Evolutionary conservation across 1,140 invertebrate species (phyloP).

Genomic region (Laupala kohalensis): DNA sequence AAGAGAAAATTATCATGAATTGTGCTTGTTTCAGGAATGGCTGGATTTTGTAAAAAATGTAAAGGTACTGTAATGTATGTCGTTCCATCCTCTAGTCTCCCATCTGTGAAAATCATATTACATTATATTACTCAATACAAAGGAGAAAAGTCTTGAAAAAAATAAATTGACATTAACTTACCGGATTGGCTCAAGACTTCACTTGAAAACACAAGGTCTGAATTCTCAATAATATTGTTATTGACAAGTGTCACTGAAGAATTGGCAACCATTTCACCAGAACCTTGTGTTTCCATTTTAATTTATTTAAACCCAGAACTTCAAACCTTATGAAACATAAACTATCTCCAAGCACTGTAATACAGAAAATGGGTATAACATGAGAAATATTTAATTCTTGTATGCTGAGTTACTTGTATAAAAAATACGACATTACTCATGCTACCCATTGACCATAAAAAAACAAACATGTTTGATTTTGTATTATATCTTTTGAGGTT

Average conservation of each 20-base stretch:
- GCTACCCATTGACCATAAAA: not conserved
- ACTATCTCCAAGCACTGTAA: not conserved
- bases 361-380: not conserved
- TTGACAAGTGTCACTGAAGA: not conserved
- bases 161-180: not conserved
- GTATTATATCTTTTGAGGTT: not conserved
- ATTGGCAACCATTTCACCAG: not conserved
- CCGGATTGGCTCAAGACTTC: not conserved
- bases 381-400: not conserved
- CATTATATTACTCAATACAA: not conserved
- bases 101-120: not conserved
- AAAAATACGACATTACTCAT: not conserved
- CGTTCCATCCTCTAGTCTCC: not conserved
- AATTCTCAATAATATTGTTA: not conserved
- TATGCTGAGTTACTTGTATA: not conserved
- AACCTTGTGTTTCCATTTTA: not conserved
- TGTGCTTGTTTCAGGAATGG: constrained; percentile 2
- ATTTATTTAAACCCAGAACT: not conserved
- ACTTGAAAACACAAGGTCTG: not conserved
- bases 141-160: not conserved
- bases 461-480: not conserved
- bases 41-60: not conserved
- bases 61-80: constrained; percentile 9
- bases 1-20: constrained; percentile 1
- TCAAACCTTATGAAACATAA: not conserved